A percentile compares a stretch with the other conserved stretches of the same genome.
Conservation (phyloP, 2,888 invertebrate species). For the Trichopoda pennipes region DNA sequence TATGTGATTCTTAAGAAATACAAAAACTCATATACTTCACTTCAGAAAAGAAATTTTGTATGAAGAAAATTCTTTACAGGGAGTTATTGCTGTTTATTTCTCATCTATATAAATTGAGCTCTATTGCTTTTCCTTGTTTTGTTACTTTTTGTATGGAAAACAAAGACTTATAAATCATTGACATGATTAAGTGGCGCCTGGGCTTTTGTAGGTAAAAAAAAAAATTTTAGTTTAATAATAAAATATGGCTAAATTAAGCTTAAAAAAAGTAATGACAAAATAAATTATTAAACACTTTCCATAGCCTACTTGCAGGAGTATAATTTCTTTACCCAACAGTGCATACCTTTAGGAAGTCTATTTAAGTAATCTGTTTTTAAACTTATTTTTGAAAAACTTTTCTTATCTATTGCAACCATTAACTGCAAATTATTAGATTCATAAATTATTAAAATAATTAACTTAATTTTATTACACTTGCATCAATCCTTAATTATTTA, state of each 20-base stretch:
- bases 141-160: conserved; percentile 15
- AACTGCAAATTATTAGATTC: background rate
- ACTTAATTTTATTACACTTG: conserved; percentile 5
- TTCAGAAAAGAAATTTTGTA: background rate
- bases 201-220: conserved; percentile 10
- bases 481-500: conserved; percentile 52
- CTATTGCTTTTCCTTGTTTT: conserved; percentile 4
- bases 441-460: conserved; percentile 40
- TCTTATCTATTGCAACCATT: background rate
- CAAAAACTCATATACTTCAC: background rate
- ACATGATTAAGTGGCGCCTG: conserved; percentile 68
- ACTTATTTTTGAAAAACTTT: background rate
- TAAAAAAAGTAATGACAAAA: background rate
- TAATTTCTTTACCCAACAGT: too few relatives aligned
- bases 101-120: conserved; percentile 58
- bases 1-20: conserved; percentile 75
- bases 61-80: conserved; percentile 1
- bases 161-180: conserved; percentile 67
- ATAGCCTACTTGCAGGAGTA: background rate
- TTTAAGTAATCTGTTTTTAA: background rate
- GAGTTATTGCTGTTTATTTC: conserved; percentile 52
- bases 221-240: conserved; percentile 66
- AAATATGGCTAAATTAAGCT: conserved; percentile 33
- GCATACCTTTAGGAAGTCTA: background rate
- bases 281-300: background rate